phyloP scores from a whole-genome alignment of 2,113 vertebrate genomes.

The Piprites chloris region DNA sequence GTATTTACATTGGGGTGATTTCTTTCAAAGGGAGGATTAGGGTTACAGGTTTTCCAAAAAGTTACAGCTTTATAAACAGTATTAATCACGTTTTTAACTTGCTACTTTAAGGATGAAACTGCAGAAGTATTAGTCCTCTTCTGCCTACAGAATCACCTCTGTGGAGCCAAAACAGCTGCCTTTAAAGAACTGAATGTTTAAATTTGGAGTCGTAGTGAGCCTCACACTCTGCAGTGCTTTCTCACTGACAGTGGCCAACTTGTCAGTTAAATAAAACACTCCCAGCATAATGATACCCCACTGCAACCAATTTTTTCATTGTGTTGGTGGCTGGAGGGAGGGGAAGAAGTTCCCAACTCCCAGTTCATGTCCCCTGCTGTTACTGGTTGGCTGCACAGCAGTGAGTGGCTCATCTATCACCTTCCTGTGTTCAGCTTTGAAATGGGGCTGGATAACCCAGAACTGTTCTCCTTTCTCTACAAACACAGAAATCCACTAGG shows the following conservation, averaged over 20 bases:
- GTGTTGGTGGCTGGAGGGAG: background rate
- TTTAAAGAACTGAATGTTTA: background rate
- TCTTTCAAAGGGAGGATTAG: background rate
- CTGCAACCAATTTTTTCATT: background rate
- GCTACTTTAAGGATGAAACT: background rate
- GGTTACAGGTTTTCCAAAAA: background rate
- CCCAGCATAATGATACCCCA: background rate
- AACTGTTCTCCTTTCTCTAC: background rate
- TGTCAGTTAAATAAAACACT: background rate
- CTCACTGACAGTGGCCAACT: background rate
- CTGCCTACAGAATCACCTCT: background rate
- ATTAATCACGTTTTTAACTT: background rate
- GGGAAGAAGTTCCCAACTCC: background rate
- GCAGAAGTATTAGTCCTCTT: background rate
- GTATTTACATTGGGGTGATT: background rate
- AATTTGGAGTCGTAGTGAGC: background rate
- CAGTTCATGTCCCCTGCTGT: background rate
- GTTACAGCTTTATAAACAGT: background rate
- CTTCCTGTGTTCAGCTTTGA: background rate
- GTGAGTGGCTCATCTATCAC: background rate
- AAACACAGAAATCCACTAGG: background rate
- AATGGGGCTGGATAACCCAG: background rate
- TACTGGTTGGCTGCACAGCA: background rate
- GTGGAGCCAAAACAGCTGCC: background rate
- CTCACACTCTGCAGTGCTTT: background rate